These are phyloP conservation scores for Sisyra terminalis DNA, from an alignment of 2,888 invertebrate species.

Conservation along the genomic window DNA sequence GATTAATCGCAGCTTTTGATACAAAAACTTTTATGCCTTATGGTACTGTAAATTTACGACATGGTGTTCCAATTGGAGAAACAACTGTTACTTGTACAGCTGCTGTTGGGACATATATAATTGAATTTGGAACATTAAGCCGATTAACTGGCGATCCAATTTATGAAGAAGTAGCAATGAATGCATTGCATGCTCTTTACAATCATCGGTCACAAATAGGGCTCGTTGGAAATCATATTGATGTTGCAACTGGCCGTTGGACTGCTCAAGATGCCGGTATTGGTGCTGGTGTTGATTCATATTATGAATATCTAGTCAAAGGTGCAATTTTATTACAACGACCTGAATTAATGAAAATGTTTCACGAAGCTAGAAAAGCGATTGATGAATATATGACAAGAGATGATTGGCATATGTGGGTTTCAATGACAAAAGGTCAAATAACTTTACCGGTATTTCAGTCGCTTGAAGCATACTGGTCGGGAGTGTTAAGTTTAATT, in stretches of 20 bases:
- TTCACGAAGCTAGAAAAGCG: slow-evolving; percentile 55
- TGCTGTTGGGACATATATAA: slow-evolving; percentile 89
- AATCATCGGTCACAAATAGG: slow-evolving; percentile 73
- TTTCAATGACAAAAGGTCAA: slow-evolving; percentile 92
- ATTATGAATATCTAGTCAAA: slow-evolving; percentile 96
- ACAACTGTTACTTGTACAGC: slow-evolving; percentile 96
- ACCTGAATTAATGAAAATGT: slow-evolving; percentile 84
- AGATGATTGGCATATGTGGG: slow-evolving; percentile 99
- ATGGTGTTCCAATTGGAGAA: slow-evolving; percentile 88
- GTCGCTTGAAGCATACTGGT: slow-evolving; percentile 97
- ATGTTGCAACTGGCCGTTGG: slow-evolving; percentile 89
- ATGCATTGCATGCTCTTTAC: slow-evolving; percentile 80
- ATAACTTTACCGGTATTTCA: slow-evolving; percentile 96
- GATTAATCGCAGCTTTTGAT: slow-evolving; percentile 80
- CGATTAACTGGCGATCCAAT: slow-evolving; percentile 85
- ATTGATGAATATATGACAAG: slow-evolving; percentile 77
- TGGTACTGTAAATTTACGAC: slow-evolving; percentile 84
- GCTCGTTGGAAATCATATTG: slow-evolving; percentile 92
- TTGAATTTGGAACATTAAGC: slow-evolving; percentile 92
- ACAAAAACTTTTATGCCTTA: slow-evolving; percentile 93
- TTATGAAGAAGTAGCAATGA: slow-evolving; percentile 87
- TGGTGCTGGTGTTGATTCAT: slow-evolving; percentile 91
- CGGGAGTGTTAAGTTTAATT: slow-evolving; percentile 76
- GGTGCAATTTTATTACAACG: slow-evolving; percentile 80
- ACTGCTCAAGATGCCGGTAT: slow-evolving; percentile 97